A percentile compares a stretch with the other conserved stretches of the same genome.
Evolutionary conservation across 2,113 vertebrate species (phyloP).

Genomic region (Pongo abelii): DNA sequence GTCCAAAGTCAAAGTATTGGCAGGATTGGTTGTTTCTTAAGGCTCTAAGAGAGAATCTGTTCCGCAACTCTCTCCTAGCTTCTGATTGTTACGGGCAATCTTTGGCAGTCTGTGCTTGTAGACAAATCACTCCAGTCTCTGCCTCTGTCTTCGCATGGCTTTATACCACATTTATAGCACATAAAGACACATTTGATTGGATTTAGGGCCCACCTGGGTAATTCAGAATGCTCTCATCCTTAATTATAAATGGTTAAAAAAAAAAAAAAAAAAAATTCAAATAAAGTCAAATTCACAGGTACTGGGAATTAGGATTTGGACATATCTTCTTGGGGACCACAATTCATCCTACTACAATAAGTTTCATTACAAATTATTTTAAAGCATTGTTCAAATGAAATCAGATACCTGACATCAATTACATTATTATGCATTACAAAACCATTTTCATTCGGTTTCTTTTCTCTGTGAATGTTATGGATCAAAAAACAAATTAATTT

Average conservation of each 20-base stretch:
- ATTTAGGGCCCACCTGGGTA: neutral
- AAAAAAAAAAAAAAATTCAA: neutral
- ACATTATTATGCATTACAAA: neutral
- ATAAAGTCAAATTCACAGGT: neutral
- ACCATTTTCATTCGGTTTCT: neutral
- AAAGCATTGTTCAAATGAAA: neutral
- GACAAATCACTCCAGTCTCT: neutral
- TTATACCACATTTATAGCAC: neutral
- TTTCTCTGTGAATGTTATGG: neutral
- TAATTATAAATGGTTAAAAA: neutral
- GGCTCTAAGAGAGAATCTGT: neutral
- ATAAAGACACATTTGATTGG: neutral
- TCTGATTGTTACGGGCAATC: neutral
- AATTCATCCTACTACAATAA: neutral
- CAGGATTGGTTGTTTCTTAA: neutral
- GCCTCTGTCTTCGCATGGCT: neutral
- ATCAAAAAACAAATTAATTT: conserved; percentile 29
- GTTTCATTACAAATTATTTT: conserved; percentile 14
- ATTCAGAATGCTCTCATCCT: neutral
- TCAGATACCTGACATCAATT: neutral
- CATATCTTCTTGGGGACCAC: neutral
- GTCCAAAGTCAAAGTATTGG: neutral
- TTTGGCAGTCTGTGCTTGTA: neutral
- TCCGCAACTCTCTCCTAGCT: neutral
- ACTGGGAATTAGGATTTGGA: neutral